Base-by-base conservation (phyloP, 2,797 vertebrate species). In the Cottoperca gobio region DNA sequence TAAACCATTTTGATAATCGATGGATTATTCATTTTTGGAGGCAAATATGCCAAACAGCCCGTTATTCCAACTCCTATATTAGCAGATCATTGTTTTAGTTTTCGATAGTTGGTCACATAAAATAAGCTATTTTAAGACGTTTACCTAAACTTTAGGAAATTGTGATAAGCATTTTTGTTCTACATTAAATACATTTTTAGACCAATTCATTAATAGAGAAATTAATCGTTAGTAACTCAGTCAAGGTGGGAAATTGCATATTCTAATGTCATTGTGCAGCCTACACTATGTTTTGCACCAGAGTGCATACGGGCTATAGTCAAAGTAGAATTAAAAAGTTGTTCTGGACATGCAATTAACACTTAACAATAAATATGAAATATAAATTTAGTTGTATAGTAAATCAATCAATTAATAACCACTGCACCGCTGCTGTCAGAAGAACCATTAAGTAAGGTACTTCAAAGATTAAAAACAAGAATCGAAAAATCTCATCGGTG, bases 381-480 rank as follows among this genome's bases (percentile, higher is more conserved):
- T 37, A 37, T 26, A 26, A 31, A 39, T 17, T 17, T 11, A 17
- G 28, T 8, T 63, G 6, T 5, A 31, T 3, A 23, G 13, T 64
- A 13, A 69, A 31, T 40, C n/a, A 24, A 6, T 70, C 2, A 31
- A 42, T 67, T 11, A 49, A 17, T n/a, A 28, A 50, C 24, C 4
- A 24, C 21, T 40, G 0, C 5, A 50, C 23, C 13, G 39, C 8
- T 58, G 8, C 26, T 75, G 16, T 21, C 2, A 50, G 24, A 60
- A 46, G 10, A 63, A 31, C 19, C 5, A 13, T 26, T 13, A 37
- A 60, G 62, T 17, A 67, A 40, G 24, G 31, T 61, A 14, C 13
- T 13, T 43, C 63, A 33, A 70, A 26, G 11, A 65, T 33, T 26
- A 33, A 1, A 62, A 46, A 66, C 43, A 76, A 72, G 33, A 40